Base-by-base conservation (phyloP, 2,797 vertebrate species). In the Arrhamphus sclerolepis region DNA sequence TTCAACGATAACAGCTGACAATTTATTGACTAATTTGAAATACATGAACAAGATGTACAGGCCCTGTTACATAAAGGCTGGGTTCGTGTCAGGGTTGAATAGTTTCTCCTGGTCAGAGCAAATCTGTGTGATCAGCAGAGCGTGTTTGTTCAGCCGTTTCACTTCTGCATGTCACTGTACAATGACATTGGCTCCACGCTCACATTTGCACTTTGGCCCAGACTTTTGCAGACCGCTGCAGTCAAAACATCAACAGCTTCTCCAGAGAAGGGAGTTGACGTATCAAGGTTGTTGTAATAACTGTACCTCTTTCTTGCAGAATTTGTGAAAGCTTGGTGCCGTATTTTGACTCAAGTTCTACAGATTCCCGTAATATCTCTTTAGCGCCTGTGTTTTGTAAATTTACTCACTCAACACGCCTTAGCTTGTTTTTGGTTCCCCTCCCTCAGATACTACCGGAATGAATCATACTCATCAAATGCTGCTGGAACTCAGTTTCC, bases 251-350 rank as follows among this genome's bases (percentile, higher is more conserved):
- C 2, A 22, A 2, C 38, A 20, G 6, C 20, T n/a, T n/a, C n/a
- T n/a, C n/a, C n/a, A n/a, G n/a, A n/a, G n/a, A n/a, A n/a, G n/a
- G n/a, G n/a, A n/a, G n/a, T n/a, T 5, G 1, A 10, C 13, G 2
- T 75, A 16, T 71, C 39, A 17, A 31, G 21, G 39, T 65, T 77
- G 40, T 68, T 78, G 42, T 81, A 51, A 56, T 89, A 89, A 84
- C 86, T 89, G 13, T 93, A 55, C 80, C 86, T 91, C 72, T 86
- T 89, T 59, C 21, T 93, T 90, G 44, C 90, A 94, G 92, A 93
- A 92, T 93, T 89, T 90, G 85, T 83, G 91, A 93, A 80, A 70
- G 78, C 76, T 89, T 74, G 83, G 72, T 77, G 85, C 80, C 87
- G 66, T 73, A 85, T 83, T 78, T 80, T 90, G 87, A 86, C 74